phyloP scores from a whole-genome alignment of 2,113 vertebrate genomes.

The Neolamprologus falcicula region DNA sequence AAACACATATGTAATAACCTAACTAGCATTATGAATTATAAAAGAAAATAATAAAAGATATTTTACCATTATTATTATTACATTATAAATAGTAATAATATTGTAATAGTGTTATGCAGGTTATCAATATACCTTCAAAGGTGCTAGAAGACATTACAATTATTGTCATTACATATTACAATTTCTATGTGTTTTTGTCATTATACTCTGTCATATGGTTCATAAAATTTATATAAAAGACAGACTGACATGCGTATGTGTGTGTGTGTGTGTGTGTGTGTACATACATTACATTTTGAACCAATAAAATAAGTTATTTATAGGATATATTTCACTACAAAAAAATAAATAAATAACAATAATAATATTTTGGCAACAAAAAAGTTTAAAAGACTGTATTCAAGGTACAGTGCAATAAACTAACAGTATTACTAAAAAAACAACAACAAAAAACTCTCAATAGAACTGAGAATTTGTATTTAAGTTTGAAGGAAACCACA shows the following conservation, averaged over 20 bases:
- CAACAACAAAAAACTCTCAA: rapidly evolving
- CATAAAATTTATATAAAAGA: not conserved
- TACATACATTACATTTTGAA: not conserved
- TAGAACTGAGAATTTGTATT: not conserved
- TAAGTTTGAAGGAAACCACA: not conserved
- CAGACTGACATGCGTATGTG: not conserved
- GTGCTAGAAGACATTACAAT: not conserved
- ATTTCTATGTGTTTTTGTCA: not conserved
- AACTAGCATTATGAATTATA: not conserved
- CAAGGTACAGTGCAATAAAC: not conserved
- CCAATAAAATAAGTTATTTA: not conserved
- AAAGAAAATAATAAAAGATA: not conserved
- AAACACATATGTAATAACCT: not conserved
- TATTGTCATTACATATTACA: not conserved
- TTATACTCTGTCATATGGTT: not conserved
- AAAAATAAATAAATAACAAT: not conserved
- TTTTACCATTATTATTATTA: not conserved
- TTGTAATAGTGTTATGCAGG: not conserved
- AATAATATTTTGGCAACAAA: not conserved
- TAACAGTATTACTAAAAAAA: not conserved
- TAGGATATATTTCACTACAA: not conserved
- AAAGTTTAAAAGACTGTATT: not conserved
- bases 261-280: not conserved
- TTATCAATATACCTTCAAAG: not conserved
- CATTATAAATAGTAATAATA: not conserved